Conservation (phyloP, 1,140 invertebrate genomes). For the Drosophila tristis region DNA sequence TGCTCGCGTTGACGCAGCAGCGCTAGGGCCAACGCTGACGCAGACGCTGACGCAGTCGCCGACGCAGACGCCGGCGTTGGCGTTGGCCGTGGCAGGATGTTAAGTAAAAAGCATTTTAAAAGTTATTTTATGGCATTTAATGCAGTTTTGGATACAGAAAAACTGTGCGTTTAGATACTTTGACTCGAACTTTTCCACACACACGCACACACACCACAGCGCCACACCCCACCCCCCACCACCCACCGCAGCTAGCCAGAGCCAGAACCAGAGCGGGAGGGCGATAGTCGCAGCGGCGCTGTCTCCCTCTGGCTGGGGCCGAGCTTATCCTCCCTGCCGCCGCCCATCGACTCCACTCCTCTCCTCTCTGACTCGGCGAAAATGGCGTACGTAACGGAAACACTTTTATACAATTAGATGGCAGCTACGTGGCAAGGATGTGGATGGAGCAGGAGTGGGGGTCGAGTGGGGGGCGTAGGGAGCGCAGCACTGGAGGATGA, state of each 20-base stretch:
- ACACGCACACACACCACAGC: constrained; percentile 25
- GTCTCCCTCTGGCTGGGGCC: background rate
- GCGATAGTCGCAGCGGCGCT: background rate
- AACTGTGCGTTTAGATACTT: constrained; percentile 82
- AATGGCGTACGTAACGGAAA: constrained; percentile 81
- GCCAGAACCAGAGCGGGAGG: background rate
- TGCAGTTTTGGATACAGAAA: constrained; percentile 83
- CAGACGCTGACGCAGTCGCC: constrained; percentile 4
- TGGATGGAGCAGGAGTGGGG: constrained; percentile 15
- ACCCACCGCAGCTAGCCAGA: background rate
- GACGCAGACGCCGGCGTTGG: background rate
- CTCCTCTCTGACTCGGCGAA: constrained; percentile 33
- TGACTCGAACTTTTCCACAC: constrained; percentile 65
- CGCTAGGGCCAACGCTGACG: constrained; percentile 11
- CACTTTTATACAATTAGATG: constrained; percentile 81
- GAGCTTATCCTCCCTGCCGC: background rate
- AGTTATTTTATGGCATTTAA: constrained; percentile 84
- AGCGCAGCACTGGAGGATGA: background rate
- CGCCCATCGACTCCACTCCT: constrained; percentile 3
- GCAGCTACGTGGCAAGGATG: constrained; percentile 63
- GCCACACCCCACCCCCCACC: background rate
- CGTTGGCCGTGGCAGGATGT: constrained; percentile 61
- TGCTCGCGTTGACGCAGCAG: background rate
- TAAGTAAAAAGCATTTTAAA: constrained; percentile 84
- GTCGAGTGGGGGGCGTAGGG: background rate